Evolutionary conservation across 2,797 vertebrate species (phyloP).

Genomic region (Sebastes taczanowskii): DNA sequence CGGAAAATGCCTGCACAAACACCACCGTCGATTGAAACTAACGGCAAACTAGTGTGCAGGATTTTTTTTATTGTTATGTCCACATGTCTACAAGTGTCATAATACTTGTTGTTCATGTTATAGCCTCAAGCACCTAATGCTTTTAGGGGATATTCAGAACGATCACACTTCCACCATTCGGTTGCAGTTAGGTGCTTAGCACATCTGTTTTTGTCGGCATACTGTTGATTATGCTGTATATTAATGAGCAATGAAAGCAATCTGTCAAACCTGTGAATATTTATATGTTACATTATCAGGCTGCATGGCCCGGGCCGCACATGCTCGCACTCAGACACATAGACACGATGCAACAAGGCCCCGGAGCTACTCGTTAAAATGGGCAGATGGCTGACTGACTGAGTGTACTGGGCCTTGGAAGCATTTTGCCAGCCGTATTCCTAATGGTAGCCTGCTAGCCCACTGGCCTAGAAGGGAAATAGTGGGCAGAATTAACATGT

Average conservation of each 20-base stretch:
- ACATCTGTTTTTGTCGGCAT: slow-evolving; percentile 52
- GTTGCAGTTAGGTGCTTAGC: slow-evolving; percentile 12
- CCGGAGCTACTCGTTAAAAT: slow-evolving; percentile 72
- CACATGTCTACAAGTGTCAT: slow-evolving; percentile 44
- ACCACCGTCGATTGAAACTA: slow-evolving; percentile 48
- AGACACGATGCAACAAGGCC: slow-evolving; percentile 36
- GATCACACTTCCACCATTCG: slow-evolving; percentile 2
- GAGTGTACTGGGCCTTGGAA: slow-evolving; percentile 65
- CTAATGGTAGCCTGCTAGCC: slow-evolving; percentile 68
- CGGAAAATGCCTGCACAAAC: slow-evolving; percentile 69
- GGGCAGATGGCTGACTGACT: slow-evolving; percentile 78
- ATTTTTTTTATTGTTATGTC: slow-evolving; percentile 22
- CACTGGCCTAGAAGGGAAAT: slow-evolving; percentile 55
- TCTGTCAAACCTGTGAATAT: slow-evolving; percentile 71
- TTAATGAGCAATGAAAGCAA: slow-evolving; percentile 64
- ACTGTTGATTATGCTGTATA: slow-evolving; percentile 48
- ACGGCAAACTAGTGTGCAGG: slow-evolving; percentile 20
- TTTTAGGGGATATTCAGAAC: slow-evolving; percentile 5
- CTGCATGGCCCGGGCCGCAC: background rate
- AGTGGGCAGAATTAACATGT: slow-evolving; percentile 44
- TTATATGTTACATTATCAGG: slow-evolving; percentile 48
- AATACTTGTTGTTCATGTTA: slow-evolving; percentile 42
- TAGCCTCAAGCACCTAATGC: background rate
- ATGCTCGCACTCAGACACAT: slow-evolving; percentile 14
- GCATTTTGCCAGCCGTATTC: slow-evolving; percentile 65